Percentiles rank a stretch among this genome's conserved stretches.
phyloP scores from a whole-genome alignment of 2,888 invertebrate genomes.

The Scaeva pyrastri region DNA sequence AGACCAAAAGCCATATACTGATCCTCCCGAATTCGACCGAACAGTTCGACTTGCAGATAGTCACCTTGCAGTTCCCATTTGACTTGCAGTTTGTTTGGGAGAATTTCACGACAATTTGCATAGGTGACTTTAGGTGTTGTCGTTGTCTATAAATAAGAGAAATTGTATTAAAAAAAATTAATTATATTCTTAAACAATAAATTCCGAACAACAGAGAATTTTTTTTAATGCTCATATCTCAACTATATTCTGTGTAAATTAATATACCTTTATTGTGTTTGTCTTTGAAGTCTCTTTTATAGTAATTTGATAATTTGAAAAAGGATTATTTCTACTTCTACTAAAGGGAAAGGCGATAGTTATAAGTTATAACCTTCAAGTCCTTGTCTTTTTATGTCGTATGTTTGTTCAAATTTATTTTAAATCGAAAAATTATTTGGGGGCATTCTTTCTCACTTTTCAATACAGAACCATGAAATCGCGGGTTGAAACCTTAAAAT shows the following conservation, averaged over 20 bases:
- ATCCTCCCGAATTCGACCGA: constrained; percentile 91
- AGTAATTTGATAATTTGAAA: no score
- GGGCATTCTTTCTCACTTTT: no score
- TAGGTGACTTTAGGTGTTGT: constrained; percentile 88
- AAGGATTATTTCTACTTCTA: no score
- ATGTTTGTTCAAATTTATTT: no score
- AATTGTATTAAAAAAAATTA: background rate
- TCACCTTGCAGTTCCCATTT: constrained; percentile 93
- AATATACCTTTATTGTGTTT: background rate
- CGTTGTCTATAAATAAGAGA: constrained; percentile 88
- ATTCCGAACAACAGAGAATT: background rate
- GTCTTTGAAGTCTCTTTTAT: background rate
- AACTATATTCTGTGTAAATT: background rate
- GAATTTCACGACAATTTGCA: constrained; percentile 93
- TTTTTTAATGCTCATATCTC: background rate
- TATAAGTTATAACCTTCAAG: no score
- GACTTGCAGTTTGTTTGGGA: constrained; percentile 93
- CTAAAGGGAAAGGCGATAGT: no score
- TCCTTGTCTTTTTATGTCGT: no score
- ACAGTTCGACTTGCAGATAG: constrained; percentile 90
- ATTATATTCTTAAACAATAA: background rate
- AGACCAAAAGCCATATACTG: constrained; percentile 95
- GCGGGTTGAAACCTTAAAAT: no score
- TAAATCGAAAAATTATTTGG: no score
- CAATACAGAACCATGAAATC: no score